Evolutionary conservation across 2,113 vertebrate species (phyloP).

Genomic region (Perccottus glenii): DNA sequence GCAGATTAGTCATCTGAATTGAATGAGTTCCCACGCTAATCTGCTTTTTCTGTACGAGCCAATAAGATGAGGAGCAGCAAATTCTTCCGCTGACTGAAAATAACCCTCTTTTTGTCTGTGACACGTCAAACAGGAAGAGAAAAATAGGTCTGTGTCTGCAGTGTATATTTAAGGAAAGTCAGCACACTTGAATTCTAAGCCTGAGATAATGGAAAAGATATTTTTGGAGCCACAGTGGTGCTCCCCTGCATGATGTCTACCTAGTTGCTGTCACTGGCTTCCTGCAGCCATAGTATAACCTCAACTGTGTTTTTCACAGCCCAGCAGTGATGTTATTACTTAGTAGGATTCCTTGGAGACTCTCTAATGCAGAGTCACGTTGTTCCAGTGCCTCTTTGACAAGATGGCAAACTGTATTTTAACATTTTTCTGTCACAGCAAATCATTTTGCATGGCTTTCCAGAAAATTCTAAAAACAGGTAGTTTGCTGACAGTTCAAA

Average conservation of each 20-base stretch:
- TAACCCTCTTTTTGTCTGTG: constrained; percentile 45
- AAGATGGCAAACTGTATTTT: neutral
- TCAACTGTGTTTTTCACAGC: constrained; percentile 37
- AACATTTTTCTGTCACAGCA: neutral
- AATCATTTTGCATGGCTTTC: too few species aligned
- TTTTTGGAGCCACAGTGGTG: constrained; percentile 56
- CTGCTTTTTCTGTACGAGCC: constrained; percentile 33
- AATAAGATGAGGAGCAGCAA: constrained; percentile 30
- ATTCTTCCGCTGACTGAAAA: constrained; percentile 34
- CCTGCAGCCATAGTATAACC: constrained; percentile 49
- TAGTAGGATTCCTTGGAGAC: constrained; percentile 38
- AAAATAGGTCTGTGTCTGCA: constrained; percentile 22
- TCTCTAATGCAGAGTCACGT: constrained; percentile 49
- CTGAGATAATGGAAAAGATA: constrained; percentile 69
- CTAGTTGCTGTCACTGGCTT: constrained; percentile 41
- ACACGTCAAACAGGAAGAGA: constrained; percentile 48
- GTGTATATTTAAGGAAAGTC: constrained; percentile 59
- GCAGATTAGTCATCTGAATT: constrained; percentile 47
- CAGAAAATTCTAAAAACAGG: too few species aligned
- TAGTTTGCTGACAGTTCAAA: too few species aligned
- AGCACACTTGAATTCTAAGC: constrained; percentile 30
- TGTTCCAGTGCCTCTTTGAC: constrained; percentile 28
- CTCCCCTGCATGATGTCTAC: constrained; percentile 51
- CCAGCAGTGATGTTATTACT: constrained; percentile 45
- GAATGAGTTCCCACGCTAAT: constrained; percentile 46